Evolutionary conservation across 2,113 vertebrate genomes (phyloP).

Genomic region (Aleadryas rufinucha): DNA sequence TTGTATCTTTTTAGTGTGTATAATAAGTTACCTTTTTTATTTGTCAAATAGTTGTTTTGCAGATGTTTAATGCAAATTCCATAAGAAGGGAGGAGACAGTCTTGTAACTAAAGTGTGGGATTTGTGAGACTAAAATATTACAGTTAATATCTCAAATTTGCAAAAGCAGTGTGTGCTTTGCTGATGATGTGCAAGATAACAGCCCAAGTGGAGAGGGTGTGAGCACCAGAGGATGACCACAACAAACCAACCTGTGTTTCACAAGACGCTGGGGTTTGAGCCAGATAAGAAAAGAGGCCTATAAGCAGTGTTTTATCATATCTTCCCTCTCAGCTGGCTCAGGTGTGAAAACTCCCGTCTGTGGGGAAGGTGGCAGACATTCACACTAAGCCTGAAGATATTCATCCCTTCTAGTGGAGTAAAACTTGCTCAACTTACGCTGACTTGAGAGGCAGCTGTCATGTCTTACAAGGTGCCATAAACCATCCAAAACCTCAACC

Average conservation of each 20-base stretch:
- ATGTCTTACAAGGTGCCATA: neutral
- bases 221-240: neutral
- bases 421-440: rapidly evolving
- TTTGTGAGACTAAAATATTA: neutral
- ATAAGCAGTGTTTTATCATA: neutral
- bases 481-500: neutral
- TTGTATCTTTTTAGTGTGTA: neutral
- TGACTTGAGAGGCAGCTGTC: neutral
- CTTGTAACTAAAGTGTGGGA: neutral
- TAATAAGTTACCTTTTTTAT: neutral
- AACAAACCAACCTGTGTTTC: neutral
- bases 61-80: neutral
- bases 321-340: neutral
- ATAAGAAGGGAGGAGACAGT: neutral
- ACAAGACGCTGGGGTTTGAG: neutral
- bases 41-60: neutral
- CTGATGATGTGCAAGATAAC: neutral
- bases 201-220: neutral
- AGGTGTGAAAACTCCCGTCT: neutral
- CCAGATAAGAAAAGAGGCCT: neutral
- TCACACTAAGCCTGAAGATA: neutral
- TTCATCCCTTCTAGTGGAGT: neutral
- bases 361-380: neutral
- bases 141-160: neutral
- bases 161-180: neutral